Percentiles rank a stretch among this genome's conserved stretches.
Evolutionary conservation across 2,797 vertebrate species (phyloP).

Genomic region (Hippocampus kuda): DNA sequence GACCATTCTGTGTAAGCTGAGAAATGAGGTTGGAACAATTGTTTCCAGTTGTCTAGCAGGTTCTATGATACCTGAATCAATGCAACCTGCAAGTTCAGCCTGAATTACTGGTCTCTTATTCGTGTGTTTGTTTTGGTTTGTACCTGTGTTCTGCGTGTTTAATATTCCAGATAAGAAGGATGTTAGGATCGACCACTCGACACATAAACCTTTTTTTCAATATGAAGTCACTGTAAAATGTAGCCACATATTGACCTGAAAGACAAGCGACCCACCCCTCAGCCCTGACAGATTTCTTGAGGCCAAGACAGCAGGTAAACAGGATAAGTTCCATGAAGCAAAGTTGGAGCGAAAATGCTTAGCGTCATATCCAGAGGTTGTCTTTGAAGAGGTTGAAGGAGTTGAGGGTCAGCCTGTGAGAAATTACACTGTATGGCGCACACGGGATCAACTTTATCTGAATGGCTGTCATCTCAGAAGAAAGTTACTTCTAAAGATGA

Average conservation of each 20-base stretch:
- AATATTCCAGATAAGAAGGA: background rate
- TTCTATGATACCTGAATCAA: slow-evolving; percentile 41
- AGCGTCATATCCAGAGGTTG: background rate
- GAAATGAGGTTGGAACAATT: slow-evolving; percentile 11
- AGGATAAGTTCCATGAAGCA: background rate
- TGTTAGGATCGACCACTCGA: background rate
- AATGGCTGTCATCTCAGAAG: background rate
- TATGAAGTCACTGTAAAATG: background rate
- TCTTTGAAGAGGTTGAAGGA: background rate
- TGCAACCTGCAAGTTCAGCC: slow-evolving; percentile 12
- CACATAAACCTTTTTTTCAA: background rate
- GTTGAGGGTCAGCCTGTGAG: background rate
- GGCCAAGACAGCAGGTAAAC: background rate
- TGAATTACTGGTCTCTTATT: slow-evolving; percentile 1
- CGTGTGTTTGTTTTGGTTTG: slow-evolving; percentile 1
- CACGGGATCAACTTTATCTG: background rate
- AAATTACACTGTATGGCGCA: background rate
- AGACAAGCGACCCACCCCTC: background rate
- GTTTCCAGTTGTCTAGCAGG: slow-evolving; percentile 13
- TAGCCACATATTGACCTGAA: background rate
- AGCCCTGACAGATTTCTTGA: background rate
- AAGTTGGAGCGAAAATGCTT: background rate
- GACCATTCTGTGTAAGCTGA: slow-evolving; percentile 7
- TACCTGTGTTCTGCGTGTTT: background rate
- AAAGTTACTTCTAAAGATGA: background rate